Conservation (phyloP, 2,888 invertebrate species). For the Rhimphoctona megacephalus region DNA sequence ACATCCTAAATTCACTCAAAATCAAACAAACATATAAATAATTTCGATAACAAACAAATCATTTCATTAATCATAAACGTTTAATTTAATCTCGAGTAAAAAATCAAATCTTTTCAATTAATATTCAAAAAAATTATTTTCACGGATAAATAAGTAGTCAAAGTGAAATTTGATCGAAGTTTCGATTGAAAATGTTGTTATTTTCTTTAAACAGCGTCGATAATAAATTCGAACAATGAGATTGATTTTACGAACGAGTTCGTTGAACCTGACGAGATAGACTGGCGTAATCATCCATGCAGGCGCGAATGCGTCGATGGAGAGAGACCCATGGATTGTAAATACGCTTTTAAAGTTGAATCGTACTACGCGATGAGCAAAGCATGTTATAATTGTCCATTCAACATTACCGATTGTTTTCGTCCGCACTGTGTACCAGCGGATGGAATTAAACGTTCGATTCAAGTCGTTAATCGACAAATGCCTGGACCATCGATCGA, state of each 20-base stretch:
- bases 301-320: constrained; percentile 88
- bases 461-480: constrained; percentile 93
- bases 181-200: neutral
- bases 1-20: too few relatives aligned
- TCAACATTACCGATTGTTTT: constrained; percentile 90
- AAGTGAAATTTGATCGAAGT: neutral
- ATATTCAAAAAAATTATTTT: too few relatives aligned
- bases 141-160: too few relatives aligned
- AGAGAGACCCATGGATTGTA: constrained; percentile 88
- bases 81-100: too few relatives aligned
- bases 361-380: constrained; percentile 95
- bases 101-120: too few relatives aligned
- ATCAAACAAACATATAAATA: neutral
- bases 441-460: constrained; percentile 91
- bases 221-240: constrained; percentile 65
- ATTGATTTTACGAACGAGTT: constrained; percentile 61
- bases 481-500: constrained; percentile 95
- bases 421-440: constrained; percentile 93
- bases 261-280: constrained; percentile 60
- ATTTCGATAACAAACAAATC: neutral
- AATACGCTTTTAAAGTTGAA: constrained; percentile 91
- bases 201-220: constrained; percentile 46
- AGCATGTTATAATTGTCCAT: constrained; percentile 94
- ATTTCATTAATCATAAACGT: neutral
- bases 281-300: constrained; percentile 86